Conservation (phyloP, 2,113 vertebrate genomes). For the Cochlearius cochlearius region DNA sequence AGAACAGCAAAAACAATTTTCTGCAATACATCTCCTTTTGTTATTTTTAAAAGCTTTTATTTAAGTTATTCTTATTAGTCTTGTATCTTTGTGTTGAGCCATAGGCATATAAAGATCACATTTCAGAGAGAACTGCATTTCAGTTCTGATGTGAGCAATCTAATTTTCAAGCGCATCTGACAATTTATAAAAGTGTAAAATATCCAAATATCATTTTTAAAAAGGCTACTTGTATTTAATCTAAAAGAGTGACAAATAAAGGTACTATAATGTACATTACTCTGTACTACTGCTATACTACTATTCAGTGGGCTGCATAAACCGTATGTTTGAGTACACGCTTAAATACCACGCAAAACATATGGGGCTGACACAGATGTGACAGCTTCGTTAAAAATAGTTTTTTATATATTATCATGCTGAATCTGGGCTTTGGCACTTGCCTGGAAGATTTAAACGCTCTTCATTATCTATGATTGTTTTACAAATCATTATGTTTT, state of each 20-base stretch:
- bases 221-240: neutral
- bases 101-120: neutral
- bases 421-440: neutral
- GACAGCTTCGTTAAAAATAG: neutral
- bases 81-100: neutral
- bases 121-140: neutral
- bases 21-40: neutral
- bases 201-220: neutral
- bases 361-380: neutral
- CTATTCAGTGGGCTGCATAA: neutral
- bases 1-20: neutral
- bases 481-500: neutral
- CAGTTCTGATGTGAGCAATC: neutral
- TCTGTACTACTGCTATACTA: neutral
- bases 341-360: neutral
- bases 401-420: neutral
- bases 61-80: neutral
- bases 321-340: neutral
- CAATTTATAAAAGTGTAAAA: neutral
- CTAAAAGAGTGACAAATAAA: neutral
- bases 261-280: neutral
- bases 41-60: neutral
- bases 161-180: neutral
- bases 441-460: neutral
- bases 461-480: neutral